Base-by-base conservation (phyloP, 2,888 invertebrate genomes). In the Salticus scenicus region DNA sequence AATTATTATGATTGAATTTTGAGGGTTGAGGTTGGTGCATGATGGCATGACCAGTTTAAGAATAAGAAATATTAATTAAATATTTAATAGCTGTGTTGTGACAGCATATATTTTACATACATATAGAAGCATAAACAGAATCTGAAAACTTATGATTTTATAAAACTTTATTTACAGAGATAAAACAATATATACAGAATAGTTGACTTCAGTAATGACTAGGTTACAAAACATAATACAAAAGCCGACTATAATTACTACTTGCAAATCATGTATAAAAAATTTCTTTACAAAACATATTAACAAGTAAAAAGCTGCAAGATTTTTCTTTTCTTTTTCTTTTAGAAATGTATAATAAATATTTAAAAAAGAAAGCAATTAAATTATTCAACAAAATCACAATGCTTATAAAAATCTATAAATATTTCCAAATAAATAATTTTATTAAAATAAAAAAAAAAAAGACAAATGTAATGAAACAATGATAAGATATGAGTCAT, bases 141-240 rank as follows among this genome's bases (percentile, higher is more conserved):
- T 17, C 47, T 17, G 17, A 47, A 47, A 17, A 12, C 12, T 47
- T 47, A 47, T n/a, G n/a, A n/a, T n/a, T 17, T 17, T 66, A 30
- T 67, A 67, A 1, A 37, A 67, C 31, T 84, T 84, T 84, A 84
- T 84, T 84, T 84, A 84, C 83, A 83, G 24, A 64, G 31, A 69
- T 84, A 69, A 76, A 82, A 80, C 64, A 78, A 33, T 85, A 85
- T 85, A 17, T 85, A 85, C 85, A 85, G 27, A 77, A 78, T 72
- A 69, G 75, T 70, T 71, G 74, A 78, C 70, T 79, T 20, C 64
- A 73, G 73, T 47, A 73, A n/a, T 85, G 85, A 85, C 85, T 85
- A 85, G 85, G 67, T 78, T 78, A 85, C 78, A 78, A 79, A 79
- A 85, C 74, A 79, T 31, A 57, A 85, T 64, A 75, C 69, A 85